Conservation (phyloP, 2,888 invertebrate species). For the Kuschelorhynchus macadamiae region DNA sequence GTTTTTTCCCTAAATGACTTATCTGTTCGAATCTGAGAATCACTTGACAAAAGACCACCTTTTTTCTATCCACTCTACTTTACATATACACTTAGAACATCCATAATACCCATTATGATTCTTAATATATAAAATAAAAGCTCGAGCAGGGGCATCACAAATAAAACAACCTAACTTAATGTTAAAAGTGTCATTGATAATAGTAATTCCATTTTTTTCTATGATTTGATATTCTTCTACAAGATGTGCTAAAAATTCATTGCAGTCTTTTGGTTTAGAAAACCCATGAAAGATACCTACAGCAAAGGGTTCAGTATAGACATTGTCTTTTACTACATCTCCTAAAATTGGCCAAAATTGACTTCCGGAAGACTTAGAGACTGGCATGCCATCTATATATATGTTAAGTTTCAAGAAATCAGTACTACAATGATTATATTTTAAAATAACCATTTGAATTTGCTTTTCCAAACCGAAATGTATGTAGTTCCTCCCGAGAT, state of each 20-base stretch:
- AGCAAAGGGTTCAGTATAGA: neutral
- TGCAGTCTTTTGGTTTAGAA: slow-evolving; percentile 22
- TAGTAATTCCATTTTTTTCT: slow-evolving; percentile 30
- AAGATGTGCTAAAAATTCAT: slow-evolving; percentile 35
- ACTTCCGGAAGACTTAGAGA: slow-evolving; percentile 7
- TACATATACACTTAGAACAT: slow-evolving; percentile 37
- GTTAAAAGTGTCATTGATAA: slow-evolving; percentile 12
- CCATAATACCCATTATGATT: slow-evolving; percentile 36
- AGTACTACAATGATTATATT: slow-evolving; percentile 13
- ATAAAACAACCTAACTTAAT: slow-evolving; percentile 30
- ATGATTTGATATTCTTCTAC: slow-evolving; percentile 29
- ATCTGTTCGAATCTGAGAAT: slow-evolving; percentile 13
- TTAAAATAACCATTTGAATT: neutral
- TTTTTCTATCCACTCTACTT: slow-evolving; percentile 12
- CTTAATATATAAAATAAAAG: slow-evolving; percentile 30
- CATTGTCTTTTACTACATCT: neutral
- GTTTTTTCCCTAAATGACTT: slow-evolving; percentile 10
- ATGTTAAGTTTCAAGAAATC: neutral
- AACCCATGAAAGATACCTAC: slow-evolving; percentile 42
- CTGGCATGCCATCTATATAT: slow-evolving; percentile 3
- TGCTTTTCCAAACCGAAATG: slow-evolving; percentile 1
- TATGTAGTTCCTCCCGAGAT: neutral
- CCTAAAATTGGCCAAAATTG: slow-evolving; percentile 11
- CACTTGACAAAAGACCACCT: slow-evolving; percentile 15
- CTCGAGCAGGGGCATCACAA: slow-evolving; percentile 38